phyloP scores from a whole-genome alignment of 2,888 invertebrate species.

The Unio pictorum region DNA sequence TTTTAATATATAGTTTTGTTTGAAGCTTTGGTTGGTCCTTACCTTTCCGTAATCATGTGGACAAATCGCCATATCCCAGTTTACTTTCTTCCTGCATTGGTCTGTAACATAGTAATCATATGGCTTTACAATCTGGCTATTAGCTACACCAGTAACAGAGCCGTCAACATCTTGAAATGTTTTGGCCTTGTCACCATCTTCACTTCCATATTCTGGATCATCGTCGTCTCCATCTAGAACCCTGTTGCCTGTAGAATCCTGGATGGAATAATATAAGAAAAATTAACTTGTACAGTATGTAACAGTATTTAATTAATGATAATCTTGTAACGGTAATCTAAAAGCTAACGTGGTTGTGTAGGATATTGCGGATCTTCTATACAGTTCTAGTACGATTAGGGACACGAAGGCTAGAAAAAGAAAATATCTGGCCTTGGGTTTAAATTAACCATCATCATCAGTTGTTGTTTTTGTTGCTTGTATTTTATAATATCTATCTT shows the following conservation, averaged over 20 bases:
- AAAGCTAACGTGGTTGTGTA: too few species aligned
- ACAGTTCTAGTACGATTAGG: too few species aligned
- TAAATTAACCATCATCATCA: too few species aligned
- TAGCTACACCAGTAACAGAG: conserved; percentile 9
- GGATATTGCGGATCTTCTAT: too few species aligned
- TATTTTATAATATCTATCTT: too few species aligned
- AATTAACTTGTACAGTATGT: not conserved
- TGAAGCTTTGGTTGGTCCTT: not conserved
- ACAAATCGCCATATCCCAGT: conserved; percentile 35
- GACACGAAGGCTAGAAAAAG: too few species aligned
- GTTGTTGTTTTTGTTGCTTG: too few species aligned
- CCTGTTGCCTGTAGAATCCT: conserved; percentile 9
- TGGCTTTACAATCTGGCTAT: conserved; percentile 21
- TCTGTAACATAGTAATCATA: conserved; percentile 13
- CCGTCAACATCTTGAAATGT: conserved; percentile 28
- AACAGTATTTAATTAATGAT: too few species aligned
- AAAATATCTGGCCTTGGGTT: too few species aligned
- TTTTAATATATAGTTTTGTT: too few species aligned
- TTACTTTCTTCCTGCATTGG: conserved; percentile 10
- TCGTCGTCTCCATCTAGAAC: conserved; percentile 16
- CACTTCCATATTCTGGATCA: conserved; percentile 12
- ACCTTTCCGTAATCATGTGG: conserved; percentile 32
- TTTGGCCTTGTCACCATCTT: conserved; percentile 24
- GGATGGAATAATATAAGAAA: not conserved
- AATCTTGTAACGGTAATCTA: too few species aligned